phyloP scores from a whole-genome alignment of 1,140 invertebrate species.

The Thaumetopoea pityocampa region DNA sequence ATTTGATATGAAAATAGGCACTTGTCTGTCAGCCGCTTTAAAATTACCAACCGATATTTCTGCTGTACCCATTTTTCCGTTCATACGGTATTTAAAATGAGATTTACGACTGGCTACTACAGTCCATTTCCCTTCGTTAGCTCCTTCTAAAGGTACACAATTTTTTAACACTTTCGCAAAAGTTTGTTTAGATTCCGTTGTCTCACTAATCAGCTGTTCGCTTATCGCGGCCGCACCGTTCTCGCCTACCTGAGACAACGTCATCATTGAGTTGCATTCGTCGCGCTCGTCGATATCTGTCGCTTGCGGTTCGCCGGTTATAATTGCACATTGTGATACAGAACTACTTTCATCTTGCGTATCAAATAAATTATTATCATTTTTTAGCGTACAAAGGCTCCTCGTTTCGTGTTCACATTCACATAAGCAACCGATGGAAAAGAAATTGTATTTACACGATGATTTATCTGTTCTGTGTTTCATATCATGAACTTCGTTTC shows the following conservation, averaged over 20 bases:
- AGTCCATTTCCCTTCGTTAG: slow-evolving; percentile 6
- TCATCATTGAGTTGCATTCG: not conserved
- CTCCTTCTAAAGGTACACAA: slow-evolving; percentile 1
- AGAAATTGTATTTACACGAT: no score
- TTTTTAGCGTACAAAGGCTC: slow-evolving; percentile 14
- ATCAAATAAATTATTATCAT: no score
- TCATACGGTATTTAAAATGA: slow-evolving; percentile 2
- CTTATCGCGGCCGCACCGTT: not conserved
- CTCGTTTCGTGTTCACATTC: slow-evolving; percentile 19
- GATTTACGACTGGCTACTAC: slow-evolving; percentile 10
- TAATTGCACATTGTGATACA: slow-evolving; percentile 7
- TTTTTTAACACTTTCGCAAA: slow-evolving; percentile 5
- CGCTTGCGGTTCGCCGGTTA: not conserved
- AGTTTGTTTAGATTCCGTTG: no score
- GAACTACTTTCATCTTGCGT: no score
- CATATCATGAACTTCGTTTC: not conserved
- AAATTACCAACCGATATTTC: not conserved
- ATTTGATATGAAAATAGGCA: no score
- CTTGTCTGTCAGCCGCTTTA: not conserved
- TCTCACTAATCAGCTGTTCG: slow-evolving; percentile 5
- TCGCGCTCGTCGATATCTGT: not conserved
- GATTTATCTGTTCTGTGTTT: no score
- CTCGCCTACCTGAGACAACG: not conserved
- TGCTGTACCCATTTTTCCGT: not conserved
- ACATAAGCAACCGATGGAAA: slow-evolving; percentile 3